phyloP scores from a whole-genome alignment of 1,140 invertebrate genomes.

The Drosophila miranda region DNA sequence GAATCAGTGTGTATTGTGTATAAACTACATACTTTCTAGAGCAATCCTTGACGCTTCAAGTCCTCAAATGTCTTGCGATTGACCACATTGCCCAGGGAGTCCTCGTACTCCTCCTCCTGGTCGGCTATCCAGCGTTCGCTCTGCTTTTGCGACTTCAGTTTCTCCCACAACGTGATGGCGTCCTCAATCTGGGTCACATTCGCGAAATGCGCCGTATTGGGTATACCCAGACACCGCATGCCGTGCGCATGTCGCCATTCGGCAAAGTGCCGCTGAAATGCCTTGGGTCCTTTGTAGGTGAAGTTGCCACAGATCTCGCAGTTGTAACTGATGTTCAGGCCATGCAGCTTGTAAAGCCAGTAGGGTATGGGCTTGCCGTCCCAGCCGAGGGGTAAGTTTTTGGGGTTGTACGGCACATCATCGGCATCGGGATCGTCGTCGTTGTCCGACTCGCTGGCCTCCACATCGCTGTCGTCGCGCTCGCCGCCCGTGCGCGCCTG shows the following conservation, averaged over 20 bases:
- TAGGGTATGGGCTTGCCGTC: conserved; percentile 99
- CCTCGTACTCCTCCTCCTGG: conserved; percentile 99
- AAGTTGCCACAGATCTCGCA: conserved; percentile 99
- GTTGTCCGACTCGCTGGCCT: conserved; percentile 94
- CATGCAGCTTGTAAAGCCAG: conserved; percentile 99
- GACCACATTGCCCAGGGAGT: conserved; percentile 99
- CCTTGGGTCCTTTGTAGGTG: conserved; percentile 99
- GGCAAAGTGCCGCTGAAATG: conserved; percentile 99
- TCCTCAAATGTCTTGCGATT: conserved; percentile 99
- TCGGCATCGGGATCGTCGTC: conserved; percentile 94
- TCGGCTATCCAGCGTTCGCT: conserved; percentile 98
- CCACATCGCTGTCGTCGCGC: conserved; percentile 95
- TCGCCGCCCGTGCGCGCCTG: conserved; percentile 98
- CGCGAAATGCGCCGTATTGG: conserved; percentile 99
- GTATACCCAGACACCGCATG: conserved; percentile 99
- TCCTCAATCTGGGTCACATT: conserved; percentile 99
- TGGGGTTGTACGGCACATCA: conserved; percentile 99
- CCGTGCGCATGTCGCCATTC: conserved; percentile 99
- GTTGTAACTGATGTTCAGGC: conserved; percentile 98
- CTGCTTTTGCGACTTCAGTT: conserved; percentile 97
- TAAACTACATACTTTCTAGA: conserved; percentile 84
- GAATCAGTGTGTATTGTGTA: no score
- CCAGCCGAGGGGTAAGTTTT: conserved; percentile 99
- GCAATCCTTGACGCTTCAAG: conserved; percentile 97
- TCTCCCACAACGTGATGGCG: conserved; percentile 98